Conservation (phyloP, 2,113 vertebrate species). For the Spea bombifrons region DNA sequence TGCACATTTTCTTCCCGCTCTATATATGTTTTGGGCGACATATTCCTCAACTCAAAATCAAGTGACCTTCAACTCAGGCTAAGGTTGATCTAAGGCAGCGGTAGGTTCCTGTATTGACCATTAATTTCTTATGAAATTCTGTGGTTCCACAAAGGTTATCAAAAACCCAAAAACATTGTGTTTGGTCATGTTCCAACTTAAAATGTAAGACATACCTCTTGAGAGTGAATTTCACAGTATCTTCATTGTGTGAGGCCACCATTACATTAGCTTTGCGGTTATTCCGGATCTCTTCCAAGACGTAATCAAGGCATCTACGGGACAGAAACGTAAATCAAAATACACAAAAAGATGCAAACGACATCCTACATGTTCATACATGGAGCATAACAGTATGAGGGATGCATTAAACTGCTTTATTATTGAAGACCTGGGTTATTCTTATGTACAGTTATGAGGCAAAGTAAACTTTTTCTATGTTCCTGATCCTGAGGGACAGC, state of each 20-base stretch:
- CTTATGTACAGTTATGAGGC: not conserved
- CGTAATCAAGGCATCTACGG: constrained; percentile 80
- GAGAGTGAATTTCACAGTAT: constrained; percentile 79
- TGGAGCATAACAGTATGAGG: not conserved
- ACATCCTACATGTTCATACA: constrained; percentile 1
- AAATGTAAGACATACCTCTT: constrained; percentile 63
- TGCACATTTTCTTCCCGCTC: not conserved
- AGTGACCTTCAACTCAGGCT: no score
- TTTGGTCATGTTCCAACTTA: no score
- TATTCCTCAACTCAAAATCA: no score
- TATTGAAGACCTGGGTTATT: not conserved
- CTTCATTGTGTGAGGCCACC: constrained; percentile 92
- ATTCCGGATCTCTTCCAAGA: constrained; percentile 81
- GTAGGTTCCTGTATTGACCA: no score
- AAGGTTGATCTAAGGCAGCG: no score
- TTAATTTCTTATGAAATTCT: no score
- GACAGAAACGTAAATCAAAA: fast-evolving
- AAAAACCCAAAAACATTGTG: no score
- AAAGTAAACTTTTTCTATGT: not conserved
- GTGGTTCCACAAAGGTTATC: no score
- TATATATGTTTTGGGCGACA: no score
- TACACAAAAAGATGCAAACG: not conserved
- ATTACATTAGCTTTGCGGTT: constrained; percentile 73
- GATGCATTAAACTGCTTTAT: not conserved
- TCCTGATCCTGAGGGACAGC: no score